These are phyloP conservation scores for Oncopodura yosiiana DNA, from an alignment of 1,140 invertebrate genomes.

Conservation along the genomic window DNA sequence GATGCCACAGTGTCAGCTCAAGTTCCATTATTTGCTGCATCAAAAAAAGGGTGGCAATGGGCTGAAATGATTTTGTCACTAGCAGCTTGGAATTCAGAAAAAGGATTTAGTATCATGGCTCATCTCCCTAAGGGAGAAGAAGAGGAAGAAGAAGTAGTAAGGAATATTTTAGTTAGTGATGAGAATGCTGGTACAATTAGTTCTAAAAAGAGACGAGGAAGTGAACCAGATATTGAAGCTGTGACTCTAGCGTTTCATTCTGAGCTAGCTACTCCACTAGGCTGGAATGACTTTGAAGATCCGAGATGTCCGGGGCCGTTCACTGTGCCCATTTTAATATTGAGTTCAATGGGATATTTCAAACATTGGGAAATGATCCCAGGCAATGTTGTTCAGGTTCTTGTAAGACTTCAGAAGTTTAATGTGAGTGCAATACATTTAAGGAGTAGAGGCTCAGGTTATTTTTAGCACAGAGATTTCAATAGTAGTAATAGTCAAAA, in stretches of 20 bases:
- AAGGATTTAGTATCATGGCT: slow-evolving; percentile 20
- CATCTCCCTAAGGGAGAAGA: not conserved
- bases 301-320: slow-evolving; percentile 24
- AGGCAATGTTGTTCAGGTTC: slow-evolving; percentile 32
- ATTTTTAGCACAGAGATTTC: too few species aligned
- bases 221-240: slow-evolving; percentile 30
- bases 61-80: slow-evolving; percentile 33
- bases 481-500: too few species aligned
- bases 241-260: slow-evolving; percentile 33
- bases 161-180: slow-evolving; percentile 4
- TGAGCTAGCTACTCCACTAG: slow-evolving; percentile 29
- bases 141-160: not conserved
- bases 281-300: slow-evolving; percentile 34
- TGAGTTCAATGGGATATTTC: slow-evolving; percentile 24
- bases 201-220: not conserved
- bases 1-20: slow-evolving; percentile 26
- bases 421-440: slow-evolving; percentile 19
- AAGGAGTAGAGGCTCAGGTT: too few species aligned
- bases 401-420: slow-evolving; percentile 32
- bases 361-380: slow-evolving; percentile 30
- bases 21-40: slow-evolving; percentile 28
- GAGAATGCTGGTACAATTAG: not conserved
- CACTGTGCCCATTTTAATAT: slow-evolving; percentile 30
- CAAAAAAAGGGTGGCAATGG: slow-evolving; percentile 32
- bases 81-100: slow-evolving; percentile 30